Evolutionary conservation across 2,797 vertebrate species (phyloP), one percentile per base, ranked within the genome.

Genomic region (Danio aesculapii): DNA sequence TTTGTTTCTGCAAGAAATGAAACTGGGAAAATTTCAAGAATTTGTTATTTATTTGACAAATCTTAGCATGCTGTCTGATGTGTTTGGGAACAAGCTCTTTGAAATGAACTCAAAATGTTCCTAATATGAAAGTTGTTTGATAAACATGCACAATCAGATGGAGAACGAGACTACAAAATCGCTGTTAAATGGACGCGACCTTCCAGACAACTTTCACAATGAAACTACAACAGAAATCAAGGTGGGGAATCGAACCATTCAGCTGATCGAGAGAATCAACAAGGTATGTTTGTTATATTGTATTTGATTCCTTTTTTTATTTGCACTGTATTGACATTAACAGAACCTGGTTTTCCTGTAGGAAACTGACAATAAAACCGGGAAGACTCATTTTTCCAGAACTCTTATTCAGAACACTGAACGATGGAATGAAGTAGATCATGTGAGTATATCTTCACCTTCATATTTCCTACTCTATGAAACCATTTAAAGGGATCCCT

Each of bases 101-200:
- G 0, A 2, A 52, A 41, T n/a, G 12, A 68, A 14, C 64, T 9
- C 4, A 57, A 8, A 53, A 6, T 11, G 67, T 39, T 30, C 1
- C n/a, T 47, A 17, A 11, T 50, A 44, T 66, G n/a, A 49, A 53
- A 13, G 13, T 12, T n/a, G 14, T 76, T 14, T 77, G 16, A 30
- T 21, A 16, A 13, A 81, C 71, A 5, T 58, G 69, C 73, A 58
- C 41, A 86, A 77, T 72, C 87, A 99, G 98, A 97, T 99, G 90
- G 94, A 94, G 41, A 96, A 95, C 9, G 96, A 98, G 90, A 92
- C 90, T 6, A 93, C 94, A 50, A 95, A 94, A 61, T 92, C 93
- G 0, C 90, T 91, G 70, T 79, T 91, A 17, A 77, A 83, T 5
- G 88, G 93, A 14, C 88, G 92, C 64, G 91, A 93, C 16, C 89